Conservation (phyloP, 2,113 vertebrate species). For the Platysteira castanea region DNA sequence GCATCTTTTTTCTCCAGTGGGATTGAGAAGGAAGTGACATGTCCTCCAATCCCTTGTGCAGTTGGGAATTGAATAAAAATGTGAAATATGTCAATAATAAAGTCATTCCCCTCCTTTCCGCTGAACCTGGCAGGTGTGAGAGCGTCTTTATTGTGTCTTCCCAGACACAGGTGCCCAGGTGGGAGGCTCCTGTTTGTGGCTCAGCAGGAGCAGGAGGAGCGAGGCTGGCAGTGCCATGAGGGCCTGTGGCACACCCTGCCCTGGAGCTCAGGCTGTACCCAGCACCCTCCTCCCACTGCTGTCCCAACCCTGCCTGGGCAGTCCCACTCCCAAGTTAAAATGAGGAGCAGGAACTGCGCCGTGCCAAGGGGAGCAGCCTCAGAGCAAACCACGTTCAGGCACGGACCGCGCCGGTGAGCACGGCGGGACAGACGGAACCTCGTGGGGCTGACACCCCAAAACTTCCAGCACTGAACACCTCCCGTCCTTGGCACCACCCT, state of each 20-base stretch:
- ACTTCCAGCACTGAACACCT: not conserved
- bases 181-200: not conserved
- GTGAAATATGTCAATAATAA: too few relatives aligned
- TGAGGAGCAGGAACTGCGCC: not conserved
- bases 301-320: not conserved
- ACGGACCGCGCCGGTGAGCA: rapidly evolving
- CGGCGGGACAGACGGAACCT: rapidly evolving
- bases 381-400: not conserved
- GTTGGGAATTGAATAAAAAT: too few relatives aligned
- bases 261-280: not conserved
- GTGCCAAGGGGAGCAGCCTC: not conserved
- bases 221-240: rapidly evolving
- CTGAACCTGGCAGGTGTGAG: too few relatives aligned
- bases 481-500: not conserved
- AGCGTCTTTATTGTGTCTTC: too few relatives aligned
- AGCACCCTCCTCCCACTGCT: not conserved
- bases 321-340: not conserved
- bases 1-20: too few relatives aligned
- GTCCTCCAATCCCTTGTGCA: too few relatives aligned
- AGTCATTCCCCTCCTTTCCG: too few relatives aligned
- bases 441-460: not conserved
- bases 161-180: too few relatives aligned
- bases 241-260: rapidly evolving
- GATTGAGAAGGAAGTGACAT: too few relatives aligned
- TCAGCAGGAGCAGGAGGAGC: rapidly evolving